Percentiles rank a stretch among this genome's conserved stretches.
Evolutionary conservation across 2,888 invertebrate species (phyloP).

Genomic region (Agonopterix heracliana): DNA sequence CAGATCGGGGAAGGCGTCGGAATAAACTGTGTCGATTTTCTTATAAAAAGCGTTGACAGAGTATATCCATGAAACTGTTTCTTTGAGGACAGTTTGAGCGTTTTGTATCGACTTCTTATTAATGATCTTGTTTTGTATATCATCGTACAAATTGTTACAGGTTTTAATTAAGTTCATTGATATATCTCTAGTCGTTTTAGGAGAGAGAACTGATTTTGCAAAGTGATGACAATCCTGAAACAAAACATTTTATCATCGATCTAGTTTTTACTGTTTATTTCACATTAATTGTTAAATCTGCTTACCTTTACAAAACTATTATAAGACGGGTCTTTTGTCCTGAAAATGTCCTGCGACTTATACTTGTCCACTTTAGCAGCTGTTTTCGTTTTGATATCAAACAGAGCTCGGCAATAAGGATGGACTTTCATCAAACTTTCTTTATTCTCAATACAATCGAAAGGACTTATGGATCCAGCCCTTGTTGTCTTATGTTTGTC

Average conservation of each 20-base stretch:
- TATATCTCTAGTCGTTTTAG: conserved; percentile 39
- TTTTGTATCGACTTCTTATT: conserved; percentile 24
- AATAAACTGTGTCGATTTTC: conserved; percentile 72
- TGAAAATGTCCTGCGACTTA: conserved; percentile 71
- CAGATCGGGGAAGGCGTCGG: conserved; percentile 86
- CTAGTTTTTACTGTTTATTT: background rate
- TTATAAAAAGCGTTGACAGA: conserved; percentile 75
- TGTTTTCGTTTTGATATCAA: conserved; percentile 46
- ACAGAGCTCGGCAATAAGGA: conserved; percentile 60
- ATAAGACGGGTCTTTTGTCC: conserved; percentile 71
- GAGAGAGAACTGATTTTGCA: conserved; percentile 54
- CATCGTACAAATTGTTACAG: conserved; percentile 32
- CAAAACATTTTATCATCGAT: conserved; percentile 1
- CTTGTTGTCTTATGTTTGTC: conserved; percentile 40
- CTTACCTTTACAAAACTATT: conserved; percentile 71
- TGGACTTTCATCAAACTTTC: conserved; percentile 52
- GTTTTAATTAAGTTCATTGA: conserved; percentile 32
- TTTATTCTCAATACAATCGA: conserved; percentile 30
- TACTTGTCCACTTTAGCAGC: conserved; percentile 57
- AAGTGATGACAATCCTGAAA: conserved; percentile 70
- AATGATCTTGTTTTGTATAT: conserved; percentile 20
- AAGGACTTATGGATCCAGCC: conserved; percentile 35
- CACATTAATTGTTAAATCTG: background rate
- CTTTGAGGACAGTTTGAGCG: conserved; percentile 48
- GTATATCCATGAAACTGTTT: conserved; percentile 67